phyloP scores from a whole-genome alignment of 2,888 invertebrate genomes.

The Sipha maydis region DNA sequence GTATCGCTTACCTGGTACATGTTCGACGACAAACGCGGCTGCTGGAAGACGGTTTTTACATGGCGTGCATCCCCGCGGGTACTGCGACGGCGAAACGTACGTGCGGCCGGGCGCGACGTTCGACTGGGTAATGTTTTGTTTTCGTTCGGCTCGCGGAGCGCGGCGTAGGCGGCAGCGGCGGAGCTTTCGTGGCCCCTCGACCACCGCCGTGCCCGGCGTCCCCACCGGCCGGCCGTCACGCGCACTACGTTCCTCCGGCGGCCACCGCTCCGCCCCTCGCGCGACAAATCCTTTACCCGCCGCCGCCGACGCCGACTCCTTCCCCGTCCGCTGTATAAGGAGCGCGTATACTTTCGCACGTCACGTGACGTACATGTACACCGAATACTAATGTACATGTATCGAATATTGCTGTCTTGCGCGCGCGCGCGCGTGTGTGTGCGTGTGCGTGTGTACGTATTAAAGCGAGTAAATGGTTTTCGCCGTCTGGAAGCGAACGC shows the following conservation, averaged over 20 bases:
- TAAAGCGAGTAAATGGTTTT: background rate
- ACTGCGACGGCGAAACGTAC: background rate
- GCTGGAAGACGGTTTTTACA: slow-evolving; percentile 26
- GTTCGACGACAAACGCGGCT: slow-evolving; percentile 15
- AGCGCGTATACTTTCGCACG: background rate
- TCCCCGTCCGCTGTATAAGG: background rate
- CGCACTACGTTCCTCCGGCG: background rate
- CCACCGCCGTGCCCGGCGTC: background rate
- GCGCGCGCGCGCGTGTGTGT: too few species aligned
- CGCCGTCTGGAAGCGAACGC: background rate
- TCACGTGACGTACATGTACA: background rate
- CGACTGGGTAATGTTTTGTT: slow-evolving; percentile 60
- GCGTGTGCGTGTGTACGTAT: too few species aligned
- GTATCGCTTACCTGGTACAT: slow-evolving; percentile 44
- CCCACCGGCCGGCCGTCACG: background rate
- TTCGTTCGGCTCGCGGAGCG: slow-evolving; percentile 42
- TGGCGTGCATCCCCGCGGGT: background rate
- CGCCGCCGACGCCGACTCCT: background rate
- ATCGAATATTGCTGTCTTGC: background rate
- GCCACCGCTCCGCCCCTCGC: background rate
- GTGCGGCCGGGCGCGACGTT: slow-evolving; percentile 36
- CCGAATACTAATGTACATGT: too few species aligned
- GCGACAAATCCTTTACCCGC: background rate
- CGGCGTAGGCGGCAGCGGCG: slow-evolving; percentile 5
- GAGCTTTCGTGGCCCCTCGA: slow-evolving; percentile 11